Base-by-base conservation (phyloP, 1,140 invertebrate species). In the Sycophaga agraensis region DNA sequence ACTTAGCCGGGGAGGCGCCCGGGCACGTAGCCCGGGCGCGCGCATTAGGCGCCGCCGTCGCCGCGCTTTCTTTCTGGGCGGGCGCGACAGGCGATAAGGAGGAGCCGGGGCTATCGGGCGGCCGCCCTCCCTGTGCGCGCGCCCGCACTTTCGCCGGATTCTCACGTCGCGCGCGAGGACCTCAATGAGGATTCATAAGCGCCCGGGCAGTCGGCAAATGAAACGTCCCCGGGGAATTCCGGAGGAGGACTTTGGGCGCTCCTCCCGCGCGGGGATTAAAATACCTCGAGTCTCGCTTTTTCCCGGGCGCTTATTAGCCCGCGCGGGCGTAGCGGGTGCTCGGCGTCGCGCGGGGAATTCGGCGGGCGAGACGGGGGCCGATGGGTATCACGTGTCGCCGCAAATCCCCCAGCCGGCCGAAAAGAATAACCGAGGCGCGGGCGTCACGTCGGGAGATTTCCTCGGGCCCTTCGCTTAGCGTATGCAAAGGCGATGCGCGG, bases 61-160 rank as follows among this genome's bases (percentile, higher is more conserved):
- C 14, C n/a, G 19, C 40, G 46, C 59, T 51, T 48, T 64, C 62
- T 69, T 68, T 72, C 70, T 67, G 46, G 2, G 9, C 1, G 12
- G 19, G 4, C n/a, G 42, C 43, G 45, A 49, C 35, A 26, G 53
- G 62, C 54, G 70, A 73, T 73, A 73, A 72, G 69, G 66, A 67
- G 53, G 63, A n/a, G n/a, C n/a, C n/a, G n/a, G n/a, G n/a, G n/a
- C n/a, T n/a, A n/a, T n/a, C n/a, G n/a, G n/a, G n/a, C n/a, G n/a
- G n/a, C n/a, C n/a, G n/a, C n/a, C n/a, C n/a, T n/a, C n/a, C n/a
- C n/a, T n/a, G n/a, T n/a, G n/a, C 58, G 70, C 59, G 67, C 69
- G 68, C 67, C 46, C 58, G 48, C 31, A n/a, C 55, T 43, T 57
- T 37, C 39, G 28, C 9, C 17, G 19, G 2, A 26, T 35, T 37